These are phyloP conservation scores for Collichthys lucidus DNA, from an alignment of 2,113 vertebrate genomes.

Conservation along the genomic window DNA sequence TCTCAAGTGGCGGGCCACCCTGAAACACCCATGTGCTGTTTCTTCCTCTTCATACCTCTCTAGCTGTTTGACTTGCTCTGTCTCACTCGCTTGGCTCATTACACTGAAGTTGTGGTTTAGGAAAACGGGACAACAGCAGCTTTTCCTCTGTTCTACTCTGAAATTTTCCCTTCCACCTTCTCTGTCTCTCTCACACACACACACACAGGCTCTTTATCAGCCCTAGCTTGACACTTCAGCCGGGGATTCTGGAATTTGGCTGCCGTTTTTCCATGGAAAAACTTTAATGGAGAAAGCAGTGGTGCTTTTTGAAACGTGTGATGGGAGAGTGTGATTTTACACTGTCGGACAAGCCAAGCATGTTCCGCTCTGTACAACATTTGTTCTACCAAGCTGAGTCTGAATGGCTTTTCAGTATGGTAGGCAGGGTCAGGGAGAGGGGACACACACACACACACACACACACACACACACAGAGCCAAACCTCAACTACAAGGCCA, in stretches of 20 bases:
- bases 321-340: slow-evolving; percentile 74
- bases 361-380: slow-evolving; percentile 76
- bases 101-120: slow-evolving; percentile 59
- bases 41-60: slow-evolving; percentile 48
- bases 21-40: slow-evolving; percentile 53
- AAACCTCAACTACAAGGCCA: slow-evolving; percentile 74
- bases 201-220: slow-evolving; percentile 58
- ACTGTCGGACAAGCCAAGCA: slow-evolving; percentile 69
- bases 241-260: slow-evolving; percentile 76
- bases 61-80: slow-evolving; percentile 41
- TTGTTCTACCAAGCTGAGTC: slow-evolving; percentile 69
- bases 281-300: slow-evolving; percentile 77
- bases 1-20: slow-evolving; percentile 46
- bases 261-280: slow-evolving; percentile 73
- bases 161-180: slow-evolving; percentile 57
- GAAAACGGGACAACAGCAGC: slow-evolving; percentile 68
- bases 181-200: slow-evolving; percentile 18
- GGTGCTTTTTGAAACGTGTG: slow-evolving; percentile 66
- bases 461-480: slow-evolving; percentile 46
- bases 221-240: slow-evolving; percentile 57
- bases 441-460: slow-evolving; percentile 36
- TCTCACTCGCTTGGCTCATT: slow-evolving; percentile 34
- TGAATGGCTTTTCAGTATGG: slow-evolving; percentile 79
- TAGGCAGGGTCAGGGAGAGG: slow-evolving; percentile 69
- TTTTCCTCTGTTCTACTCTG: slow-evolving; percentile 56